phyloP scores from a whole-genome alignment of 2,797 vertebrate genomes.

The Gymnothorax reevesii region DNA sequence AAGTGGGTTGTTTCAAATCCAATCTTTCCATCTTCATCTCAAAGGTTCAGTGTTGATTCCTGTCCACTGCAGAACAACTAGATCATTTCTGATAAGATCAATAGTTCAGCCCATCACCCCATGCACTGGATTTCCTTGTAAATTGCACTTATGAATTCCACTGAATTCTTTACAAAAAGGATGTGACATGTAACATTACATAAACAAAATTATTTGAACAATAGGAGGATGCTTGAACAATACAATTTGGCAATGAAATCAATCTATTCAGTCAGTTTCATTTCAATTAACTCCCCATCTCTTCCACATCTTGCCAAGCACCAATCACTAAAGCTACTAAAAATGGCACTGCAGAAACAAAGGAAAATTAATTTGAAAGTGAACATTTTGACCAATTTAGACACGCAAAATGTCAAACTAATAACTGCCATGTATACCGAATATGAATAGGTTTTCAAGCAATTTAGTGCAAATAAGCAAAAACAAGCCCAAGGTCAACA shows the following conservation, averaged over 20 bases:
- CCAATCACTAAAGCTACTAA: neutral
- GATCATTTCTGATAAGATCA: neutral
- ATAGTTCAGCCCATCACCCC: neutral
- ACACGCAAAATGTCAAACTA: neutral
- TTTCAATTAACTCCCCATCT: neutral
- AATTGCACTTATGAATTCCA: slow-evolving; percentile 4
- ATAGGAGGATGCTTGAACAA: neutral
- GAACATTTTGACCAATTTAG: neutral
- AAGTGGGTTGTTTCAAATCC: neutral
- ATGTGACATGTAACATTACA: neutral
- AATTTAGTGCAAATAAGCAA: slow-evolving; percentile 7
- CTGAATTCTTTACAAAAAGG: neutral
- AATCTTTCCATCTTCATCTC: neutral
- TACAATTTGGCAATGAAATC: neutral
- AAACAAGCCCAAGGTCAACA: neutral
- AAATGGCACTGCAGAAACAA: neutral
- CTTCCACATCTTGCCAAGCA: neutral
- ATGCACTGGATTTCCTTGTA: slow-evolving; percentile 14
- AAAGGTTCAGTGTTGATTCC: neutral
- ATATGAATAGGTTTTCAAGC: neutral
- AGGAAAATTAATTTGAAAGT: neutral
- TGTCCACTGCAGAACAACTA: slow-evolving; percentile 7
- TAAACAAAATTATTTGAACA: neutral
- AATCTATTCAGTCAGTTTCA: neutral
- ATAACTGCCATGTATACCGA: neutral